Evolutionary conservation across 2,797 vertebrate genomes (phyloP).

Genomic region (Pantherophis alleghaniensis): DNA sequence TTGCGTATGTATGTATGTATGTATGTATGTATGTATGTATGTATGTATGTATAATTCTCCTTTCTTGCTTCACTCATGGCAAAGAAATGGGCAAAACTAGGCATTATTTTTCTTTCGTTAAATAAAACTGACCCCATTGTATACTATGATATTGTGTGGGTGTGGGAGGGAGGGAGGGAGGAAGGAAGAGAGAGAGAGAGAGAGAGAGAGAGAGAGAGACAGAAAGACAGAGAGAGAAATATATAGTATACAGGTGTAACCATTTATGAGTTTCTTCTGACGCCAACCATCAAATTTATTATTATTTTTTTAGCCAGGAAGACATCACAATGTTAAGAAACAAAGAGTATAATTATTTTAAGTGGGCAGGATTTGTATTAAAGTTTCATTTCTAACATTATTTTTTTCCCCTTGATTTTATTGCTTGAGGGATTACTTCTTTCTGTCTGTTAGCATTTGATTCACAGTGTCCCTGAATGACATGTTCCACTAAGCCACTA

Average conservation of each 20-base stretch:
- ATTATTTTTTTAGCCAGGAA: slow-evolving; percentile 14
- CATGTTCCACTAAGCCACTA: not conserved
- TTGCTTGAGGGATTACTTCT: not conserved
- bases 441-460: not conserved
- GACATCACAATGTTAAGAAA: slow-evolving; percentile 1
- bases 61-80: not conserved
- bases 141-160: too few relatives aligned
- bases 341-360: not conserved
- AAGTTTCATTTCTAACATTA: not conserved
- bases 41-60: not conserved
- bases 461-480: not conserved
- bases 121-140: slow-evolving; percentile 2
- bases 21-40: not conserved
- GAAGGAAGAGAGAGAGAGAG: too few relatives aligned
- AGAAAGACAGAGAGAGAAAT: too few relatives aligned
- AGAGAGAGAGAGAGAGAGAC: too few relatives aligned
- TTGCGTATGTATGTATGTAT: not conserved
- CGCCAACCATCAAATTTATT: not conserved
- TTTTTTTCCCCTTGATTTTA: not conserved
- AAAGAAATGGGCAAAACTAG: slow-evolving; percentile 23
- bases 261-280: slow-evolving; percentile 14
- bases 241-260: not conserved
- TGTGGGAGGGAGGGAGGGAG: too few relatives aligned
- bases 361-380: too few relatives aligned
- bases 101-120: slow-evolving; percentile 36